Evolutionary conservation across 2,113 vertebrate species (phyloP), one percentile per base, ranked within the genome.

Genomic region (Scophthalmus maximus): DNA sequence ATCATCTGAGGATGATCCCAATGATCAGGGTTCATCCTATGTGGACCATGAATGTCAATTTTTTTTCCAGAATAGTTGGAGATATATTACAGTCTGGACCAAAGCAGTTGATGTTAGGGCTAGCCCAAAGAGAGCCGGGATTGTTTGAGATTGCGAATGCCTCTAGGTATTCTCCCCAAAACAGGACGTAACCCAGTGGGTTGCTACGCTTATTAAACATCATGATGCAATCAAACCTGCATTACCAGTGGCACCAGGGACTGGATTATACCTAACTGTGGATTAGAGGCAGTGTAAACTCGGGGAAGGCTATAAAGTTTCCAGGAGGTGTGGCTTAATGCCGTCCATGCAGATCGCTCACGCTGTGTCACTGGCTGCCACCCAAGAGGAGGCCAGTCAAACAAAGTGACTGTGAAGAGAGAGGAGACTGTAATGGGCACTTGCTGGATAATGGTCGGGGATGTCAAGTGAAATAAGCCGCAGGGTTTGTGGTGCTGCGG

Each of bases 381-480:
- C 34, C 86, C 87, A 88, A 85, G 25, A 63, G 61, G 51, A 52
- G 80, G 79, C 67, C 70, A 60, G 75, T 77, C 71, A 74, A 91
- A n/a, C n/a, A n/a, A n/a, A n/a, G n/a, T n/a, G n/a, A n/a, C n/a
- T n/a, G n/a, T n/a, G n/a, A 87, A 90, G 83, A 53, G 79, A 74
- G 53, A 26, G 53, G 51, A 23, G 55, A 47, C 51, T 58, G 74
- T 66, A 75, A 86, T 76, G 79, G 66, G 70, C 53, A n/a, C 78
- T 60, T 8, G 76, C 65, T 62, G 52, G n/a, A n/a, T n/a, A n/a
- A n/a, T n/a, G n/a, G n/a, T n/a, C 52, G 9, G 32, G 53, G 46
- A 69, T 68, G 75, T 62, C 79, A 87, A 78, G 87, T 87, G 85
- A 82, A 78, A 83, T 0, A 79, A 87, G 74, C 70, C 9, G 66